A percentile compares a stretch with the other conserved stretches of the same genome.
Conservation (phyloP, 2,797 vertebrate genomes). For the Bryconaethiops microstoma region DNA sequence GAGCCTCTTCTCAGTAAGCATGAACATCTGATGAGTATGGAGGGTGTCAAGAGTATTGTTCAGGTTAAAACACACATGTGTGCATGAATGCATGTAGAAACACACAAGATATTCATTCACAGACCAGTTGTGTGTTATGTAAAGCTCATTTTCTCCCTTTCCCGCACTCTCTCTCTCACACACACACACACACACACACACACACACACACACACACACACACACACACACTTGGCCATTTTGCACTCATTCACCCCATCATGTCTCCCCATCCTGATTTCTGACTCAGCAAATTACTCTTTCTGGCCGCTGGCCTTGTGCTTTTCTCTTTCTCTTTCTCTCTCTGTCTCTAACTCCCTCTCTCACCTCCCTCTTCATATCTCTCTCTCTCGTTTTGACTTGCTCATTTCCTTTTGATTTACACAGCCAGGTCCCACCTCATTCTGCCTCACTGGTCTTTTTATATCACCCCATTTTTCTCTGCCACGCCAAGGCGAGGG, state of each 20-base stretch:
- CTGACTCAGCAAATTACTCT: constrained; percentile 44
- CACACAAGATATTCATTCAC: constrained; percentile 1
- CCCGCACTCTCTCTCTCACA: not conserved
- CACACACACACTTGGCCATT: constrained; percentile 8
- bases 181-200: not conserved
- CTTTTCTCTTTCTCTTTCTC: not conserved
- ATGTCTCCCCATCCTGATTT: constrained; percentile 13
- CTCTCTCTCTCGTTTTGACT: constrained; percentile 10
- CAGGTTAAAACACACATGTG: constrained; percentile 15
- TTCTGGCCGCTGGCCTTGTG: constrained; percentile 22
- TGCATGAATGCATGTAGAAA: constrained; percentile 25
- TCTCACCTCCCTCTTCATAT: not conserved
- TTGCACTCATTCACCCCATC: constrained; percentile 31
- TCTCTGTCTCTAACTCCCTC: not conserved
- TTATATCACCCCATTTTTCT: constrained; percentile 29
- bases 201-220: constrained; percentile 4
- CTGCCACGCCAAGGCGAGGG: not conserved
- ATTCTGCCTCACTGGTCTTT: constrained; percentile 23
- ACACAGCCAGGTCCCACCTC: constrained; percentile 13
- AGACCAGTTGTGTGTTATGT: not conserved
- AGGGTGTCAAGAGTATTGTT: constrained; percentile 26
- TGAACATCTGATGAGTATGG: constrained; percentile 24
- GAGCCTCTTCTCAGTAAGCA: constrained; percentile 8
- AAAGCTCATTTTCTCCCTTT: not conserved
- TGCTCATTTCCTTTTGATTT: constrained; percentile 39